Conservation (phyloP, 2,113 vertebrate species). For the Pitta sordida region DNA sequence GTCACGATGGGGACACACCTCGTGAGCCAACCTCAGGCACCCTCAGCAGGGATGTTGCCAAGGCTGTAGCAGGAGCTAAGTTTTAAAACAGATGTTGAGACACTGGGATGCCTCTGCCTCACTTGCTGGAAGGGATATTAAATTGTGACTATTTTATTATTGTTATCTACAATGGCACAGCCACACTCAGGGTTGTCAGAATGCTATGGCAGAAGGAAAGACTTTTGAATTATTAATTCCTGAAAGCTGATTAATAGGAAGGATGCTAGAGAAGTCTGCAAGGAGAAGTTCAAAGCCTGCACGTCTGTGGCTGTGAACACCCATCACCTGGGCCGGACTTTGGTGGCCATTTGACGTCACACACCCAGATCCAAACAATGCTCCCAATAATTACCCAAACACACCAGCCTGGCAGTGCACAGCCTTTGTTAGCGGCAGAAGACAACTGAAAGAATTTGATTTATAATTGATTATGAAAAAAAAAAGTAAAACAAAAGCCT, state of each 20-base stretch:
- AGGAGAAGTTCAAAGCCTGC: neutral
- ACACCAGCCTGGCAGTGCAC: neutral
- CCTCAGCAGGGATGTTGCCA: neutral
- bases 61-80: neutral
- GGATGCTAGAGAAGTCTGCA: neutral
- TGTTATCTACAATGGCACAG: neutral
- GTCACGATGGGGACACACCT: neutral
- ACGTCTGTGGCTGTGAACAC: neutral
- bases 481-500: neutral
- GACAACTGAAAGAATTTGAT: neutral
- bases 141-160: neutral
- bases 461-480: neutral
- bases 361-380: neutral
- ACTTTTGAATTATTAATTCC: constrained; percentile 13
- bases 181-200: neutral
- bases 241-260: constrained; percentile 5
- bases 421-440: neutral
- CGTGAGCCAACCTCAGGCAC: accelerated
- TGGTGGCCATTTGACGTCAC: neutral
- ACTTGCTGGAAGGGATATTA: neutral
- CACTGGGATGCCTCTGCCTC: neutral
- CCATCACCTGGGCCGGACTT: neutral
- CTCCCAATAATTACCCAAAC: neutral
- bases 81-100: neutral
- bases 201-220: neutral